Percentiles rank a stretch among this genome's conserved stretches.
Evolutionary conservation across 2,888 invertebrate genomes (phyloP).

Genomic region (Limnephilus auricula): DNA sequence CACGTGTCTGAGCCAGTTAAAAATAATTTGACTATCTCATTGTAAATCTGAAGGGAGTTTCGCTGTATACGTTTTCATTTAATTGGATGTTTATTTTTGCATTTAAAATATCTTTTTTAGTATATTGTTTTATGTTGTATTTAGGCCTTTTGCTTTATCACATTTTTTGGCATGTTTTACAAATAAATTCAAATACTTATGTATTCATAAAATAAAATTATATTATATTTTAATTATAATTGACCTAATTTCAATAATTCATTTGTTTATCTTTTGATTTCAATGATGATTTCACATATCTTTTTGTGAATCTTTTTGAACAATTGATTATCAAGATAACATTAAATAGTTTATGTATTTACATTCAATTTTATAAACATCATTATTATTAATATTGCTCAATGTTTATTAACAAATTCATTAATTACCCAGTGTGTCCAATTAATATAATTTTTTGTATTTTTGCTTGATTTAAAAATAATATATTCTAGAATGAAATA

Average conservation of each 20-base stretch:
- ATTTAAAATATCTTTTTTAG: not conserved
- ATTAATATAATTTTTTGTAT: not conserved
- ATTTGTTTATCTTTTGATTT: not conserved
- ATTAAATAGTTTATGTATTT: not conserved
- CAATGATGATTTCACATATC: not conserved
- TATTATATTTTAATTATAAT: not conserved
- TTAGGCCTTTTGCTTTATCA: not conserved
- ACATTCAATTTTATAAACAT: not conserved
- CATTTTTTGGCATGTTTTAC: not conserved
- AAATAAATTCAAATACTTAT: not conserved
- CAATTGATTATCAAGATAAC: not conserved
- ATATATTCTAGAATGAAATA: not conserved
- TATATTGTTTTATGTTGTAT: not conserved
- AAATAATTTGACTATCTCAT: not conserved
- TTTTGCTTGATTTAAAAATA: not conserved
- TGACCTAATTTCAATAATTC: not conserved
- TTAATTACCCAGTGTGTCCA: not conserved
- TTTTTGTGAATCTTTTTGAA: not conserved
- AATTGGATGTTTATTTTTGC: not conserved
- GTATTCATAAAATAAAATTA: not conserved
- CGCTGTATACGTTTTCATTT: not conserved
- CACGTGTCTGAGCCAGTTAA: too few relatives aligned
- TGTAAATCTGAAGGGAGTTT: not conserved
- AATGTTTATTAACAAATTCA: conserved; percentile 1
- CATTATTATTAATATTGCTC: not conserved